Percentiles rank a stretch among this genome's conserved stretches.
These are phyloP conservation scores for Tyto alba DNA, from an alignment of 2,113 vertebrate species.

Conservation along the genomic window DNA sequence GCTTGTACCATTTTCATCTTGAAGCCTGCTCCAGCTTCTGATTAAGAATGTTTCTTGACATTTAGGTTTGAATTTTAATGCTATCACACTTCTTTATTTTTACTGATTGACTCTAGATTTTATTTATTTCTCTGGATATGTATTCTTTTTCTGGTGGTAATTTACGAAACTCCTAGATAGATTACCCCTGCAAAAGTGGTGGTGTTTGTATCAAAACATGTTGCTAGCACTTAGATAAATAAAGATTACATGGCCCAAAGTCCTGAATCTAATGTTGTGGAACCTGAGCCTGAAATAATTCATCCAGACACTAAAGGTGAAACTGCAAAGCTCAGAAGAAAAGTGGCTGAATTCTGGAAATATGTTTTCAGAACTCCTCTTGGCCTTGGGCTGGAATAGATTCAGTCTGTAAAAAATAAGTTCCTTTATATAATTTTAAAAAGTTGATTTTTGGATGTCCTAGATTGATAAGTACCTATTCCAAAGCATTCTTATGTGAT, in stretches of 20 bases:
- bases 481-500: not conserved
- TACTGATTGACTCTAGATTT: not conserved
- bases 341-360: not conserved
- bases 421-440: not conserved
- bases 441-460: not conserved
- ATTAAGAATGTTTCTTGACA: not conserved
- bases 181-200: not conserved
- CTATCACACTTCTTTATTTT: not conserved
- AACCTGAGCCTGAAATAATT: conserved; percentile 5
- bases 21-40: not conserved
- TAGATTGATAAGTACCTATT: not conserved
- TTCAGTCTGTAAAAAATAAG: not conserved
- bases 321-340: not conserved
- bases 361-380: not conserved
- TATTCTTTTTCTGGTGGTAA: not conserved
- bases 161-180: not conserved
- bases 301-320: not conserved
- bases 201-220: not conserved
- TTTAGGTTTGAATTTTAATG: conserved; percentile 14
- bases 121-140: not conserved
- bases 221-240: not conserved
- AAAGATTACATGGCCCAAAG: not conserved
- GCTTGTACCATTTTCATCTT: not conserved
- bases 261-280: not conserved
- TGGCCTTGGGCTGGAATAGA: not conserved